These are phyloP conservation scores for Aphrophora alni DNA, from an alignment of 2,888 invertebrate species.

Conservation along the genomic window DNA sequence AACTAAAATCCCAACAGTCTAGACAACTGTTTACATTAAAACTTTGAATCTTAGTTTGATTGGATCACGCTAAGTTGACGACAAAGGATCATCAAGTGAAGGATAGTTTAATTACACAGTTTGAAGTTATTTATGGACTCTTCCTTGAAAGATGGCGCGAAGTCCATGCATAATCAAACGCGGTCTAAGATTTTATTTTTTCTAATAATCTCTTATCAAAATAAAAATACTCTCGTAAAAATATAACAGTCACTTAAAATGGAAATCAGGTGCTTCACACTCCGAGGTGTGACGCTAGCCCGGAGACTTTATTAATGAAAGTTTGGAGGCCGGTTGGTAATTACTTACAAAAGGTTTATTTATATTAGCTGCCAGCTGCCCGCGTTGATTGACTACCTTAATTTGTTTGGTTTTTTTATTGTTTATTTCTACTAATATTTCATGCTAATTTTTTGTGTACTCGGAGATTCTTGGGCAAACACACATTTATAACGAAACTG, in stretches of 20 bases:
- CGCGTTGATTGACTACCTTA: neutral
- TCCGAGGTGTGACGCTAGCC: neutral
- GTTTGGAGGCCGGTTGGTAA: neutral
- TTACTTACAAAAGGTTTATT: neutral
- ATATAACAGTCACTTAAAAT: neutral
- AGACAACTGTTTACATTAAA: too few relatives aligned
- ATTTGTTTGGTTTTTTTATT: neutral
- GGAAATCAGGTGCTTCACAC: neutral
- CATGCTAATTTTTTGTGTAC: constrained; percentile 1
- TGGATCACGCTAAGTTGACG: neutral
- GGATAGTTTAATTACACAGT: neutral
- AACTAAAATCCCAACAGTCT: too few relatives aligned
- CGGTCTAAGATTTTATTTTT: neutral
- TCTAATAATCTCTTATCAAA: constrained; percentile 9
- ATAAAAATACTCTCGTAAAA: neutral
- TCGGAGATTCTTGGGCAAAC: neutral
- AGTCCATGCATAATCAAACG: neutral
- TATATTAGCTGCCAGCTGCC: neutral
- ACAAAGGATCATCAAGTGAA: neutral
- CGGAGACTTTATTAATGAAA: neutral
- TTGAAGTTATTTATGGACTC: neutral
- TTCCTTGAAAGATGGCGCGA: neutral
- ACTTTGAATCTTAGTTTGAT: too few relatives aligned
- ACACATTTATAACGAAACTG: neutral
- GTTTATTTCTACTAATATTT: neutral